These are phyloP conservation scores for Poeciliopsis turneri DNA, from an alignment of 2,797 vertebrate genomes.

Conservation along the genomic window DNA sequence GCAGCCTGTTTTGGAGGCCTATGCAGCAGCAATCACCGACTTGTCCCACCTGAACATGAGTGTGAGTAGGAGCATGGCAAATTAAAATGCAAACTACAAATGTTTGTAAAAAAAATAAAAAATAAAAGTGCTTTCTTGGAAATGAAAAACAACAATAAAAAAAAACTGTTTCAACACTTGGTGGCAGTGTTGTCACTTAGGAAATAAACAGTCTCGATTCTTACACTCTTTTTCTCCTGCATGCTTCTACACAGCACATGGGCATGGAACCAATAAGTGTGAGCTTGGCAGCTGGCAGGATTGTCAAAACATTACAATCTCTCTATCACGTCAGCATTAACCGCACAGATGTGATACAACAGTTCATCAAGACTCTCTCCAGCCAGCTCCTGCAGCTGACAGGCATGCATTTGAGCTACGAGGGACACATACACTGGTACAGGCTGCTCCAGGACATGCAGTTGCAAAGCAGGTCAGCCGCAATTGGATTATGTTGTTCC, in stretches of 20 bases:
- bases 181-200: conserved; percentile 69
- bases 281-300: conserved; percentile 58
- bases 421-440: conserved; percentile 54
- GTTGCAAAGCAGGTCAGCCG: conserved; percentile 69
- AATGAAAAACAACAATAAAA: not conserved
- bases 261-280: conserved; percentile 45
- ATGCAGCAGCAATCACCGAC: not conserved
- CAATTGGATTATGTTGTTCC: conserved; percentile 2
- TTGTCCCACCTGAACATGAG: conserved; percentile 48
- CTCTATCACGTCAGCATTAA: conserved; percentile 66
- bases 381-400: conserved; percentile 34
- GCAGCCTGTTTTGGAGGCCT: conserved; percentile 58
- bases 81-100: not conserved
- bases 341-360: conserved; percentile 33
- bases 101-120: not conserved
- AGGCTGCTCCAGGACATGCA: conserved; percentile 59
- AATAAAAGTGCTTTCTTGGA: not conserved
- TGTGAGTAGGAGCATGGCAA: conserved; percentile 63
- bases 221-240: conserved; percentile 29
- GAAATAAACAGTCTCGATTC: conserved; percentile 1
- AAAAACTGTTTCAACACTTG: conserved; percentile 62
- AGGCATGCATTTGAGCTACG: conserved; percentile 45
- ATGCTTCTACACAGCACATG: conserved; percentile 62
- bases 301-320: conserved; percentile 59
- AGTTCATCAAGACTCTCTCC: conserved; percentile 49